Evolutionary conservation across 1,140 invertebrate species (phyloP), one percentile per base, ranked within the genome.

Genomic region (Drosophila nasuta): DNA sequence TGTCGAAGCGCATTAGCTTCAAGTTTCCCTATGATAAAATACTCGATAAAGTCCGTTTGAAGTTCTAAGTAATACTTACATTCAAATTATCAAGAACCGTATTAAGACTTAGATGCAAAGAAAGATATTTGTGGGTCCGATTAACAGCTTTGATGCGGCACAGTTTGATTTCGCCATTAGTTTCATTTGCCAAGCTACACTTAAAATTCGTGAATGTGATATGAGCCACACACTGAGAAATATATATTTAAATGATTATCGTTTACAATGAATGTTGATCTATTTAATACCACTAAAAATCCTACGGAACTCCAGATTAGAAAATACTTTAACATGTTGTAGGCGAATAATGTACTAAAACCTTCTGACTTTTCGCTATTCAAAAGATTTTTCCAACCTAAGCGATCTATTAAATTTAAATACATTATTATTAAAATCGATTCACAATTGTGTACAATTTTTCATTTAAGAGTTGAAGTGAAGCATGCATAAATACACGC

Each of bases 91-190:
- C 25, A 0, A 80, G 3, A 17, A 10, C 2, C 7, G 51, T 5
- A 20, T 45, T 46, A 1, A 80, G 1, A 33, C 51, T 69, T 0
- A 6, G n/a, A 35, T 71, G n/a, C 0, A 79, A 0, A n/a, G 49
- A 62, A 0, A 86, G 54, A 13, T 79, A 86, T 13, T 87, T 86
- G 38, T 81, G 75, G 0, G 79, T 73, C 11, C 82, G 82, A 58
- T 87, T 87, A 3, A 86, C 68, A 0, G 79, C 79, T 45, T 82
- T 87, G 1, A 87, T 79, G 7, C 65, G 7, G 5, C 82, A 87
- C 11, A 64, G 15, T 6, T 56, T 1, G 5, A 82, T 63, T 0
- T 46, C 13, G 0, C 30, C 28, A 13, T 54, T 54, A 1, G 5
- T 45, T 0, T 13, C 33, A n/a, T 76, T 60, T 1, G 3, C 1